Evolutionary conservation across 2,888 invertebrate genomes (phyloP).

Genomic region (Apotomis turbidana): DNA sequence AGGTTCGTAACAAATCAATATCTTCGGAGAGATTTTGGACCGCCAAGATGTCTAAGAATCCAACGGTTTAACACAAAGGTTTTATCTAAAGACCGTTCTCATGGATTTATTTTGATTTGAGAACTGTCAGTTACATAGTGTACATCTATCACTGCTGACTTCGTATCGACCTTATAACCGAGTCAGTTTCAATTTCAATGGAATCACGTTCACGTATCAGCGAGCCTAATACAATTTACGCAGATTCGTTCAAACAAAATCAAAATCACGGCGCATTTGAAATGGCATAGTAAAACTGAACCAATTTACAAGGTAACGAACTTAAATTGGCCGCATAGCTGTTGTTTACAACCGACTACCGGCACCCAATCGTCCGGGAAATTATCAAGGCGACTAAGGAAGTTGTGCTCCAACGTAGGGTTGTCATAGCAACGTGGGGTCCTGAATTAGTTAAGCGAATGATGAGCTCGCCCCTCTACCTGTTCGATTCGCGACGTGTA

Average conservation of each 20-base stretch:
- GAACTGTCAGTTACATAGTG: neutral
- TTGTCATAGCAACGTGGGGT: constrained; percentile 65
- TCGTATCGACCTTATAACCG: neutral
- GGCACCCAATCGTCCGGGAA: constrained; percentile 70
- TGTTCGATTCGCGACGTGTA: constrained; percentile 46
- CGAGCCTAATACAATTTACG: constrained; percentile 13
- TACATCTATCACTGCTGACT: neutral
- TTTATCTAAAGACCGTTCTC: too few species aligned
- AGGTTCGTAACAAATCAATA: too few species aligned
- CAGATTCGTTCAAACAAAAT: constrained; percentile 10
- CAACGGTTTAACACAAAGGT: too few species aligned
- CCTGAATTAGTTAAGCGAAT: constrained; percentile 76
- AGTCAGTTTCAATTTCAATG: constrained; percentile 7
- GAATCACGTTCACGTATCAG: constrained; percentile 3
- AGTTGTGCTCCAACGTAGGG: constrained; percentile 62
- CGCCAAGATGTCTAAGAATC: too few species aligned
- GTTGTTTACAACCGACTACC: constrained; percentile 65
- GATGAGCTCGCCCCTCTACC: constrained; percentile 65
- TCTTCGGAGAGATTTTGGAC: too few species aligned
- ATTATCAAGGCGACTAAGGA: constrained; percentile 63
- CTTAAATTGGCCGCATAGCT: constrained; percentile 67
- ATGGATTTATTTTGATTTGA: too few species aligned
- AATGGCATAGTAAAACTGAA: constrained; percentile 20
- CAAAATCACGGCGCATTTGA: constrained; percentile 8
- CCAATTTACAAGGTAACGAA: constrained; percentile 51